phyloP scores from a whole-genome alignment of 2,113 vertebrate species.

The Caranx melampygus region DNA sequence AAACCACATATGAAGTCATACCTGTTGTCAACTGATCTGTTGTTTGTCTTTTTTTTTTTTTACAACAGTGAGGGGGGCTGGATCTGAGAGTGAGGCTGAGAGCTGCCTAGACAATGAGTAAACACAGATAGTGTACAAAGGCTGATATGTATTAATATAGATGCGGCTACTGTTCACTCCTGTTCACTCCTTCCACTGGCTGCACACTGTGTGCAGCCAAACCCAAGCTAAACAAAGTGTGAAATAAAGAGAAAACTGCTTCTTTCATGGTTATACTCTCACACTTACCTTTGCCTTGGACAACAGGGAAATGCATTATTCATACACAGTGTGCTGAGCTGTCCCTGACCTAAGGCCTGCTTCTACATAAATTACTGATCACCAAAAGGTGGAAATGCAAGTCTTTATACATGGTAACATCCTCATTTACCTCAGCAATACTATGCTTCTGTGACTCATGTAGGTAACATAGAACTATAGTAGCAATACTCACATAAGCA shows the following conservation, averaged over 20 bases:
- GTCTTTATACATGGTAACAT: neutral
- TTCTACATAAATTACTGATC: neutral
- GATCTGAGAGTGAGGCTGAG: neutral
- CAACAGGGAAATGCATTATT: neutral
- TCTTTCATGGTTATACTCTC: neutral
- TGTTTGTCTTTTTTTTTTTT: neutral
- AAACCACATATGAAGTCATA: conserved; percentile 8
- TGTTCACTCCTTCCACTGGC: neutral
- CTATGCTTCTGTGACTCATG: too few species aligned
- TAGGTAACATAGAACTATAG: too few species aligned
- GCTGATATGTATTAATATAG: neutral
- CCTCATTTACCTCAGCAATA: neutral
- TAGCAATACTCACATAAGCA: conserved; percentile 85
- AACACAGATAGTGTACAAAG: neutral
- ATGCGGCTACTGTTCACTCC: neutral
- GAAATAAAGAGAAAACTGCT: too few species aligned
- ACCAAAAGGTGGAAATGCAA: neutral
- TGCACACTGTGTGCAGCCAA: neutral
- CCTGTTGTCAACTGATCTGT: conserved; percentile 2
- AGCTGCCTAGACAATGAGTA: neutral
- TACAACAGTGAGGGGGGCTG: neutral
- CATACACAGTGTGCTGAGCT: too few species aligned
- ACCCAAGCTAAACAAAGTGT: neutral
- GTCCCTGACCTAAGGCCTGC: too few species aligned
- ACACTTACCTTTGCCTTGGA: neutral